Base-by-base conservation (phyloP, 2,113 vertebrate species). In the Columba janthina region DNA sequence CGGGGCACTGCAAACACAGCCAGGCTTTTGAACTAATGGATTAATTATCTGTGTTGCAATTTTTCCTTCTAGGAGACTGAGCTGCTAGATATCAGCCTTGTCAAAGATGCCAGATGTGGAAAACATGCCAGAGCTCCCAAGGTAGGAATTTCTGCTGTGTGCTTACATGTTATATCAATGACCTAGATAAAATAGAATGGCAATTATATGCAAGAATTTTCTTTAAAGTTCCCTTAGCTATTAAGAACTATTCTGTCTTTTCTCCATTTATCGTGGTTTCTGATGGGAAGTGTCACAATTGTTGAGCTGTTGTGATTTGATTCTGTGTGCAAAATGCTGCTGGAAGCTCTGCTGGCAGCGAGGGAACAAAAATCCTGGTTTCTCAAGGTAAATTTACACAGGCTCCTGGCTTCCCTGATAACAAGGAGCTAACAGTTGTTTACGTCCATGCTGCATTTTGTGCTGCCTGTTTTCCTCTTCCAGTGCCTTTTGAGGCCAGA, bases 61-160 rank as follows among this genome's bases (percentile, higher is more conserved):
- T 94, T 95, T 97, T 95, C 48, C 51, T 97, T 97, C 66, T 92
- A 99, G 98, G 99, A 99, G 96, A 98, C 98, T 1, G 99, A 99
- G 74, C 97, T 99, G 94, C 97, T 99, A 73, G 98, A 99, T 95
- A 97, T 99, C 92, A 98, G 98, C 83, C 97, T 98, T 28, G 98
- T 99, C 94, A 99, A 98, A 93, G 99, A 99, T 95, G 98, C 98
- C 91, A 98, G 99, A 95, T 98, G 97, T 1, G 99, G 99, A 92
- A 99, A 98, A 90, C 98, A 98, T 56, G 98, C 98, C 80, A 98
- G 97, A 97, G 98, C 97, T 72, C 98, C 99, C 72, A 99, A 99
- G 98, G 99, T 99, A 99, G 90, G 98, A 91, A 64, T 66, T 60
- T 5, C 70, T 93, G 26, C 31, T 7, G 9, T 15, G 13, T 72